Base-by-base conservation (phyloP, 2,113 vertebrate species). In the Leucopternis melanops region DNA sequence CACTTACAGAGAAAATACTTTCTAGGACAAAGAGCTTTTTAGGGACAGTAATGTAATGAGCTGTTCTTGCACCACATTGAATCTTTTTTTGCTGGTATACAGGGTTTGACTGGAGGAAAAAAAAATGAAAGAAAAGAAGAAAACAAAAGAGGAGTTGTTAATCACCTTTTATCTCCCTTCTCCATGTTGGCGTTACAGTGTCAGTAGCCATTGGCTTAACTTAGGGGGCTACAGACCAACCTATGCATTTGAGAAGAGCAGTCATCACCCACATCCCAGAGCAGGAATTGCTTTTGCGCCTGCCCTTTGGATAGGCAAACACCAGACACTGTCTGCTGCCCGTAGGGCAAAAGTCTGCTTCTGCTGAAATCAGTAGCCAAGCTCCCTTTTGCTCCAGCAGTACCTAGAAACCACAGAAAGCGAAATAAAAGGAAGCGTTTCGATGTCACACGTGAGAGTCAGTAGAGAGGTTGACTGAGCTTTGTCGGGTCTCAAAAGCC, bases 291-390 rank as follows among this genome's bases (percentile, higher is more conserved):
- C 3, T 86, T 95, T 86, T 86, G 22, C 4, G 4, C 38, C 63
- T 89, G 83, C 50, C 12, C 22, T 78, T 94, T 84, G 58, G n/a
- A 20, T 22, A 78, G 31, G 5, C 21, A 85, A 91, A 40, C 26
- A 79, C 34, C 52, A 94, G 73, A 32, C 81, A 54, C 40, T 55
- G 45, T 88, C 88, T 96, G 10, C 47, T 83, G 54, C 75, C 79
- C 73, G 36, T 11, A 86, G 88, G 95, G 88, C 75, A 88, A 69
- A 95, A 96, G 49, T 83, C 85, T 94, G 66, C 47, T 92, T 17
- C 69, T 70, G 6, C 45, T 21, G 26, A 54, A 73, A 47, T 27
- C 36, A 8, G 40, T 65, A 63, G 54, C 55, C 70, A 85, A 85
- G 32, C 5, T 94, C 44, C 10, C 21, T 90, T 82, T 83, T 88